Percentiles rank a stretch among this genome's conserved stretches.
These are phyloP conservation scores for Zosterops borbonicus DNA, from an alignment of 2,113 vertebrate genomes.

Conservation along the genomic window DNA sequence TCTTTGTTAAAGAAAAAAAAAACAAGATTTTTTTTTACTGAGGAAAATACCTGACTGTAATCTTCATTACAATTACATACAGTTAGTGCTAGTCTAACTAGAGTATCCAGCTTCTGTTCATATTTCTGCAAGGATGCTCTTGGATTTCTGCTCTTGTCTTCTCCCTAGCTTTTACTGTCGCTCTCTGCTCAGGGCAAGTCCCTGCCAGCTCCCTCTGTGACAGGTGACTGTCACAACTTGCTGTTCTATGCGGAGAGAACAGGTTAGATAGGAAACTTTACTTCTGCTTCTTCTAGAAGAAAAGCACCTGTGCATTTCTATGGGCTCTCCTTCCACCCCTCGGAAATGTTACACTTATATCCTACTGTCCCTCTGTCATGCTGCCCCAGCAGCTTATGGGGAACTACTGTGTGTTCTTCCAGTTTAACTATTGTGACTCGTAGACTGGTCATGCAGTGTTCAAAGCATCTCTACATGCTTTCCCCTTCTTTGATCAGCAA, in stretches of 20 bases:
- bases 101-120: neutral
- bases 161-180: neutral
- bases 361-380: rapidly evolving
- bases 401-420: neutral
- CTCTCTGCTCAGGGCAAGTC: neutral
- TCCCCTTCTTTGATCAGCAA: neutral
- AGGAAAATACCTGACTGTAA: neutral
- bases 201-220: neutral
- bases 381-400: neutral
- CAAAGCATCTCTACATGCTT: neutral
- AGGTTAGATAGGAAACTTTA: neutral
- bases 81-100: neutral
- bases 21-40: neutral
- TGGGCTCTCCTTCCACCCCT: neutral
- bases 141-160: neutral
- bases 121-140: neutral
- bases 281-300: neutral
- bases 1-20: neutral
- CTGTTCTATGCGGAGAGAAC: neutral
- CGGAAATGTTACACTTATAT: neutral
- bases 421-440: neutral
- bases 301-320: neutral
- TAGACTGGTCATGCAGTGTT: neutral
- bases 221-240: neutral
- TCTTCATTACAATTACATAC: neutral